Base-by-base conservation (phyloP, 2,888 invertebrate genomes). In the Proisotoma minuta region DNA sequence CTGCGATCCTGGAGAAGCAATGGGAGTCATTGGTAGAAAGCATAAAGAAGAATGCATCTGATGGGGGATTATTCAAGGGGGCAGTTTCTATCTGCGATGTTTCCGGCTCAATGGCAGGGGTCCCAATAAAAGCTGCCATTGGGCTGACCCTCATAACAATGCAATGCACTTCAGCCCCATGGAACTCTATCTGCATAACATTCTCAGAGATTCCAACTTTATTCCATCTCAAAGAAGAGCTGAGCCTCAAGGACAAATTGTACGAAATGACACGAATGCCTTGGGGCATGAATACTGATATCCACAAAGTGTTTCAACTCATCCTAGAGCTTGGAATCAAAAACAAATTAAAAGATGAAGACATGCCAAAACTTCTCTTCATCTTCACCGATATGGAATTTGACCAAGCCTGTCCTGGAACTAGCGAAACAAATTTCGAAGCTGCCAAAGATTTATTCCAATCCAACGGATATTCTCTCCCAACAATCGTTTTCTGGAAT, bases 371-470 rank as follows among this genome's bases (percentile, higher is more conserved):
- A 27, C 57, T 62, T 12, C 50, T 71, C 12, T 62, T 70, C 27
- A 61, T 70, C 15, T 69, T 66, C 27, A 58, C 66, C 20, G 66
- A 70, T 29, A 70, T 68, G 66, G 68, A 71, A 57, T 71, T 70
- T 24, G 63, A 64, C 29, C 43, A 53, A 23, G 64, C 66, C 27
- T 66, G 53, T 22, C 28, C 50, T 12, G 52, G 57, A 0, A 27
- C 50, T 1, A 51, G 27, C 5, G 15, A 43, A 20, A 68, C 70
- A 2, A 66, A 68, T 51, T 68, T 66, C 40, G 60, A 68, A 40
- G 48, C 48, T 1, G 63, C 68, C 24, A 58, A 65, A 28, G 24
- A 24, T 1, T 27, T 54, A 20, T 71, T 65, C 27, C 28, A 34
- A n/a, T 24, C 59, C 34, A 47, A 54, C 1, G 62, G 66, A 2